A percentile compares a stretch with the other conserved stretches of the same genome.
These are phyloP conservation scores for Nomada hirtipes DNA, from an alignment of 2,888 invertebrate genomes.

Conservation along the genomic window DNA sequence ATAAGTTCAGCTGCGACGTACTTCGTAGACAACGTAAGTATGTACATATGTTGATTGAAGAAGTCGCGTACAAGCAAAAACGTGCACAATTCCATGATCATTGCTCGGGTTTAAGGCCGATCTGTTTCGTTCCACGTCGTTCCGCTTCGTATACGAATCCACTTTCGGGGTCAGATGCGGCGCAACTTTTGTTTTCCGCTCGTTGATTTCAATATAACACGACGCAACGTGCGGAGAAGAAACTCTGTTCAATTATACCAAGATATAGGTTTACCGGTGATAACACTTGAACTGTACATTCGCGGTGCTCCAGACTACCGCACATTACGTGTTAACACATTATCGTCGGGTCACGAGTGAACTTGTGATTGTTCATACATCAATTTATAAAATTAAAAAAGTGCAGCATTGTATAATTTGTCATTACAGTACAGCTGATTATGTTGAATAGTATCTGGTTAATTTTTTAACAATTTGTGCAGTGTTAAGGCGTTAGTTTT, in stretches of 20 bases:
- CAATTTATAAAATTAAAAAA: too few species aligned
- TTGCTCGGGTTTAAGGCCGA: constrained; percentile 57
- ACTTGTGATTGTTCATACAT: too few species aligned
- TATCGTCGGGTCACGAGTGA: neutral
- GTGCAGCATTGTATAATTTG: too few species aligned
- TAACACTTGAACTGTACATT: neutral
- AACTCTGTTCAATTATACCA: constrained; percentile 43
- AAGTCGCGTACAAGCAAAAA: constrained; percentile 21
- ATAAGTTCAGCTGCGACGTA: too few species aligned
- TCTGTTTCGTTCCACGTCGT: constrained; percentile 70
- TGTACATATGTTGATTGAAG: neutral
- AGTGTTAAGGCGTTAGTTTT: too few species aligned
- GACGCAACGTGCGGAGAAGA: constrained; percentile 13
- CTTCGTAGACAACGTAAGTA: neutral
- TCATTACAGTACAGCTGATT: too few species aligned
- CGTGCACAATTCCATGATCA: constrained; percentile 41
- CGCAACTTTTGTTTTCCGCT: constrained; percentile 70
- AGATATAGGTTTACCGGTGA: constrained; percentile 16
- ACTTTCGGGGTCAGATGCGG: constrained; percentile 44
- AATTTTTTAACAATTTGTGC: too few species aligned
- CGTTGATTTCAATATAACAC: constrained; percentile 71
- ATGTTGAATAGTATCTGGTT: too few species aligned
- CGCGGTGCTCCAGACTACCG: neutral
- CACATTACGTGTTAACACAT: neutral
- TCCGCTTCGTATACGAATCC: constrained; percentile 62